Conservation (phyloP, 2,888 invertebrate species). For the Cotesia congregata region DNA sequence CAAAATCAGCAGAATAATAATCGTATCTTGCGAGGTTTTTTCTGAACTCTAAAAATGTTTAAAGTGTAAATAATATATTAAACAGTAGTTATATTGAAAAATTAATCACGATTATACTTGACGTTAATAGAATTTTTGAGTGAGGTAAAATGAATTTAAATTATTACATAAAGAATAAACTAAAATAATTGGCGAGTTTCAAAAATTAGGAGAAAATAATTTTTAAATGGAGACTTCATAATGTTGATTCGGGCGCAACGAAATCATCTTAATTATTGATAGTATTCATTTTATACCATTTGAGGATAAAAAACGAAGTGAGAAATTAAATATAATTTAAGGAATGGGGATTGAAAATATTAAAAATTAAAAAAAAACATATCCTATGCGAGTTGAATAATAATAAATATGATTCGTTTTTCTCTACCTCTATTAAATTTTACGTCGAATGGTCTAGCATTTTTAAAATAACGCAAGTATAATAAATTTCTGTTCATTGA, state of each 20-base stretch:
- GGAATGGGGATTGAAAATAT: slow-evolving; percentile 23
- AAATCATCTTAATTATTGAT: slow-evolving; percentile 5
- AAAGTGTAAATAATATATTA: slow-evolving; percentile 35
- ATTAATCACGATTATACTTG: neutral
- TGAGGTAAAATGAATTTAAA: slow-evolving; percentile 3
- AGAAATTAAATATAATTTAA: slow-evolving; percentile 14
- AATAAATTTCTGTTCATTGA: neutral
- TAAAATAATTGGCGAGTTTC: slow-evolving; percentile 12
- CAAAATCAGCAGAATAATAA: slow-evolving; percentile 35
- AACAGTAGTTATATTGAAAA: slow-evolving; percentile 9
- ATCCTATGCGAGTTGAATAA: slow-evolving; percentile 1
- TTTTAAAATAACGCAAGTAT: neutral
- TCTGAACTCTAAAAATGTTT: slow-evolving; percentile 29
- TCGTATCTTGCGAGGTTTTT: slow-evolving; percentile 23
- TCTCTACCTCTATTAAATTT: neutral
- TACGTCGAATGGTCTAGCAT: neutral
- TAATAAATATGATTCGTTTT: slow-evolving; percentile 1
- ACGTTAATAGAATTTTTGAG: slow-evolving; percentile 1
- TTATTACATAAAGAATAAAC: neutral
- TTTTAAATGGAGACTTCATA: slow-evolving; percentile 8
- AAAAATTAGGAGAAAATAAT: neutral
- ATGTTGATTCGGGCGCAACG: slow-evolving; percentile 25
- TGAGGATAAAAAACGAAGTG: neutral
- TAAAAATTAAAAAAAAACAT: neutral
- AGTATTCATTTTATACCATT: neutral